Evolutionary conservation across 2,113 vertebrate species (phyloP).

Genomic region (Tenrec ecaudatus): DNA sequence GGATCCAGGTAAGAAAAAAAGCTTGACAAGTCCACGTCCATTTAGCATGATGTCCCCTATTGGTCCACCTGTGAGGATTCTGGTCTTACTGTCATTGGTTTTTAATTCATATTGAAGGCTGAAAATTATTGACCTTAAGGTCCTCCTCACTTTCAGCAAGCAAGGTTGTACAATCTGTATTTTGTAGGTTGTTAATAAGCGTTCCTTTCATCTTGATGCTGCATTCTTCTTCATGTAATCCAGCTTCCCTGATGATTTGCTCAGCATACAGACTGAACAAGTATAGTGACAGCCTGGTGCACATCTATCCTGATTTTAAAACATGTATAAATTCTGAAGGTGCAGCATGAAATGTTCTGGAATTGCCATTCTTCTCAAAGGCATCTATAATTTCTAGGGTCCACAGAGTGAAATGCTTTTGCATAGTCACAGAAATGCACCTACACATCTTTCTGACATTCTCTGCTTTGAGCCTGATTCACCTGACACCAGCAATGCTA

Average conservation of each 20-base stretch:
- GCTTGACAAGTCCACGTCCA: no score
- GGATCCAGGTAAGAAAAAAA: no score
- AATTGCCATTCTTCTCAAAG: not conserved
- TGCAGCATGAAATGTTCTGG: not conserved
- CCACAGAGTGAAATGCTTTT: no score
- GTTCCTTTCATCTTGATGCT: not conserved
- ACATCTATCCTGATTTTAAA: not conserved
- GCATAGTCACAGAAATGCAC: no score
- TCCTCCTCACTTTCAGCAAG: not conserved
- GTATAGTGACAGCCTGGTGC: not conserved
- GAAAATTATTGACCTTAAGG: not conserved
- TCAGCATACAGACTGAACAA: not conserved
- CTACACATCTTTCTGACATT: no score
- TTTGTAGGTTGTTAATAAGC: not conserved
- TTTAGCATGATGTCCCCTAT: no score
- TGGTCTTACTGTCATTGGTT: no score
- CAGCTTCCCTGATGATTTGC: not conserved
- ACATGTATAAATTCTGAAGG: not conserved
- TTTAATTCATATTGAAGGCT: no score
- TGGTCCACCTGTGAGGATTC: no score
- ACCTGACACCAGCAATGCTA: no score
- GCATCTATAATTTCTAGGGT: not conserved
- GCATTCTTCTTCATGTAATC: not conserved
- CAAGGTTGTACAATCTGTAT: not conserved
- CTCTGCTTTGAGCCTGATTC: no score